A percentile compares a stretch with the other conserved stretches of the same genome.
Evolutionary conservation across 1,140 invertebrate genomes (phyloP).

Genomic region (Drosophila lacertosa): DNA sequence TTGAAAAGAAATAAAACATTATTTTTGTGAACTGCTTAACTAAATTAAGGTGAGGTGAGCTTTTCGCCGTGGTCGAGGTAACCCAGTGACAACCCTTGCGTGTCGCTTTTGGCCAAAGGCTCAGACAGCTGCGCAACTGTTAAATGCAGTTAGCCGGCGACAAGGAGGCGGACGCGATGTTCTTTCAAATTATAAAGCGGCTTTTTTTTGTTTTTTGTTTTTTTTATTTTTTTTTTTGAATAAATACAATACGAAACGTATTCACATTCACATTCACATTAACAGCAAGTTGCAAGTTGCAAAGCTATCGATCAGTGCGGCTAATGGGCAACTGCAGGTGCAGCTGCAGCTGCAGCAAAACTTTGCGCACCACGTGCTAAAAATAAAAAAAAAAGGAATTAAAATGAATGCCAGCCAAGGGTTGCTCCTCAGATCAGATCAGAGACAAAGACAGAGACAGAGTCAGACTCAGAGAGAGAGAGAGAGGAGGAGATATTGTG

Average conservation of each 20-base stretch:
- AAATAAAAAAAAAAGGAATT: slow-evolving; percentile 7
- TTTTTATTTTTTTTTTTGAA: slow-evolving; percentile 58
- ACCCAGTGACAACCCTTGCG: slow-evolving; percentile 18
- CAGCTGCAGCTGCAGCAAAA: slow-evolving; percentile 41
- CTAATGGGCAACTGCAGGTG: slow-evolving; percentile 65
- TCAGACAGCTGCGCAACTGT: slow-evolving; percentile 68
- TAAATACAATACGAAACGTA: slow-evolving; percentile 19
- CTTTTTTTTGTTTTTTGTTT: slow-evolving; percentile 62
- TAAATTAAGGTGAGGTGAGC: neutral
- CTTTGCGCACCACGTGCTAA: slow-evolving; percentile 53
- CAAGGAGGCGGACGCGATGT: slow-evolving; percentile 37
- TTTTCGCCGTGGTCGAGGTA: slow-evolving; percentile 7
- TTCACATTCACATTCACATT: slow-evolving; percentile 10
- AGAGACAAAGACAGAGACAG: no score
- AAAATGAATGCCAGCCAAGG: slow-evolving; percentile 5
- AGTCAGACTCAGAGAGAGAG: no score
- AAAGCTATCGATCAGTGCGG: slow-evolving; percentile 54
- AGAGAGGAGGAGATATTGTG: no score
- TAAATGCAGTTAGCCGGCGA: slow-evolving; percentile 65
- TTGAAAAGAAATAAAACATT: neutral
- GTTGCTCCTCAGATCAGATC: slow-evolving; percentile 19
- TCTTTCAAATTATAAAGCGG: slow-evolving; percentile 73
- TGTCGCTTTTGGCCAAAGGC: slow-evolving; percentile 31
- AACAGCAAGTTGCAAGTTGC: slow-evolving; percentile 26
- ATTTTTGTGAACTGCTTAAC: neutral